These are phyloP conservation scores for Spatulosminthurus flaviceps DNA, from an alignment of 2,888 invertebrate genomes.

Conservation along the genomic window DNA sequence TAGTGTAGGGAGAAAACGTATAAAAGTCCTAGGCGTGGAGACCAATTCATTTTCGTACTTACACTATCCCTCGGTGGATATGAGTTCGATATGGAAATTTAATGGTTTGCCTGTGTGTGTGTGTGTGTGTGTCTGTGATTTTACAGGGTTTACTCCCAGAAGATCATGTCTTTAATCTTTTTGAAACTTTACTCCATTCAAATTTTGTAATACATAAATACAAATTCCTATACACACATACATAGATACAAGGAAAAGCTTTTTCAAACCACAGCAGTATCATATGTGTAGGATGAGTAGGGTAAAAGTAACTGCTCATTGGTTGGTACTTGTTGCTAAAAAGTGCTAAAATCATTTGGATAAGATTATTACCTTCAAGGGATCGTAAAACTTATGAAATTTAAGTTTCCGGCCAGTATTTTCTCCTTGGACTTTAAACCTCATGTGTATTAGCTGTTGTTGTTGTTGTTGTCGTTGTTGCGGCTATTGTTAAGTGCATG, in stretches of 20 bases:
- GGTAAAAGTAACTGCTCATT: not conserved
- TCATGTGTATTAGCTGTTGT: no score
- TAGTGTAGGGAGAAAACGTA: not conserved
- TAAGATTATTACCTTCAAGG: slow-evolving; percentile 1
- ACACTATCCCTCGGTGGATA: slow-evolving; percentile 1
- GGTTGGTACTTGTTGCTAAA: not conserved
- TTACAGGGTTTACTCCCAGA: slow-evolving; percentile 13
- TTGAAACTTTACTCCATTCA: not conserved
- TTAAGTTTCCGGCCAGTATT: not conserved
- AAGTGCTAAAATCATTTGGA: not conserved
- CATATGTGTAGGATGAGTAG: slow-evolving; percentile 1
- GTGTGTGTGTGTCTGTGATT: not conserved
- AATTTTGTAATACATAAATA: no score
- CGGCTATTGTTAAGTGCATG: not conserved
- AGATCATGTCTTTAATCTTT: not conserved
- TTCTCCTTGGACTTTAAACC: not conserved
- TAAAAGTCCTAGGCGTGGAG: slow-evolving; percentile 13
- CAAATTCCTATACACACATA: no score
- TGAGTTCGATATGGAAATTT: slow-evolving; percentile 10
- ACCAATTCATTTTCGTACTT: slow-evolving; percentile 16
- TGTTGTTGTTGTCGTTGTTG: no score
- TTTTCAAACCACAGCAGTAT: not conserved
- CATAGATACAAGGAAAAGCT: not conserved
- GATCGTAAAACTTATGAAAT: not conserved
- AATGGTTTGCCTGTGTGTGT: not conserved